A percentile compares a stretch with the other conserved stretches of the same genome.
These are phyloP conservation scores for Romanomermis culicivorax DNA, from an alignment of 2,888 invertebrate genomes.

Conservation along the genomic window DNA sequence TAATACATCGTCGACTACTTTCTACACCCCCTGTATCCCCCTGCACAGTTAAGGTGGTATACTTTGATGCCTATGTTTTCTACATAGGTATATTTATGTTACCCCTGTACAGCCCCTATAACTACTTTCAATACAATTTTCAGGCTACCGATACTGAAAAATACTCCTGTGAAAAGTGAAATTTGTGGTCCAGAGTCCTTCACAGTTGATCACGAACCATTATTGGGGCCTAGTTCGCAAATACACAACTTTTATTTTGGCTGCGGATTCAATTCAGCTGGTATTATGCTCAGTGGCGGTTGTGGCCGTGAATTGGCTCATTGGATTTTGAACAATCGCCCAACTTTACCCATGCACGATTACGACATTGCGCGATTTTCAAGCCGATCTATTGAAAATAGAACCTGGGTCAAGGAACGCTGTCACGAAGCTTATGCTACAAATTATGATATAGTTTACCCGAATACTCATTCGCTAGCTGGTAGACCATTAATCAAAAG, in stretches of 20 bases:
- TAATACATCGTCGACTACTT: no score
- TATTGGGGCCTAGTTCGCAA: slow-evolving; percentile 44
- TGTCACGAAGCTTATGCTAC: slow-evolving; percentile 72
- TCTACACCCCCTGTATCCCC: no score
- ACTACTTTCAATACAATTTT: no score
- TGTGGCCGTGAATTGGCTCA: slow-evolving; percentile 60
- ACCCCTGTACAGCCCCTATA: no score
- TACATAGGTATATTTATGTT: no score
- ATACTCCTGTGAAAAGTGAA: slow-evolving; percentile 8
- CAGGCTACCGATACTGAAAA: slow-evolving; percentile 3
- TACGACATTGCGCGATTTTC: slow-evolving; percentile 62
- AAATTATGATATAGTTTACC: slow-evolving; percentile 60
- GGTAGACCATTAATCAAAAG: slow-evolving; percentile 49
- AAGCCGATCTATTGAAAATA: slow-evolving; percentile 45
- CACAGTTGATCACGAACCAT: slow-evolving; percentile 69
- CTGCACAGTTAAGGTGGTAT: no score
- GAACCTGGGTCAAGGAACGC: slow-evolving; percentile 54
- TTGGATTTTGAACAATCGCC: slow-evolving; percentile 62
- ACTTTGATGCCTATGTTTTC: no score
- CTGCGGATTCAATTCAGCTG: slow-evolving; percentile 70
- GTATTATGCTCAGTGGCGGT: slow-evolving; percentile 75
- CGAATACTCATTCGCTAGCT: slow-evolving; percentile 58
- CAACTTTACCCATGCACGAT: slow-evolving; percentile 58
- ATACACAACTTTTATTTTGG: slow-evolving; percentile 54
- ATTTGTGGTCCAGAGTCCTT: slow-evolving; percentile 45